Base-by-base conservation (phyloP, 2,797 vertebrate genomes). In the Falco biarmicus region DNA sequence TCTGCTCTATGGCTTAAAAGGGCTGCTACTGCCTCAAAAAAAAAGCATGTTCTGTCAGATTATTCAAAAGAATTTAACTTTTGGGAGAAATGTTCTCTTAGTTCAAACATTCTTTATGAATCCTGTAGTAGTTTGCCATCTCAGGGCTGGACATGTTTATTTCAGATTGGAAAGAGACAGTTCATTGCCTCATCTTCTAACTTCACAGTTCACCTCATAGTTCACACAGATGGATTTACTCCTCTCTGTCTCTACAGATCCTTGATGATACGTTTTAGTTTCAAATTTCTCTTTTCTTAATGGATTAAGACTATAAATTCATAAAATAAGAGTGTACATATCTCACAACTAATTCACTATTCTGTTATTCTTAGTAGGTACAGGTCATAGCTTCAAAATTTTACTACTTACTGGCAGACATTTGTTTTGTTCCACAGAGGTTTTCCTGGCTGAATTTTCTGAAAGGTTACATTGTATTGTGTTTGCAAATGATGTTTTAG, bases 51-150 rank as follows among this genome's bases (percentile, higher is more conserved):
- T 94, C 74, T 96, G 92, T 96, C 94, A 95, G 79, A 85, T 91
- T 92, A 91, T 90, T 96, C 84, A 91, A 95, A 96, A 69, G 68
- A 89, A 71, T 92, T 87, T 94, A 94, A 92, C 85, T 97, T 97
- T 65, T 26, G 17, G 71, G 34, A 94, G 34, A 93, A 95, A 89
- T 34, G 77, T 78, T 96, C 61, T 91, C 56, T 75, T 86, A 41
- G 41, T 65, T 31, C 43, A 84, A 90, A 89, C 74, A 95, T 54
- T 76, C 45, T 71, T 95, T 84, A 81, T 78, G 68, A 93, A 91
- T 85, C 84, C 61, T 92, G 73, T 93, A 90, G 47, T 25, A 89
- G 68, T 89, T 93, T 91, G 89, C 89, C 69, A 60, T 60, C 66
- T 88, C 65, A 95, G 84, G 48, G 71, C 43, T 16, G 5, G 53